Evolutionary conservation across 2,797 vertebrate genomes (phyloP).

Genomic region (Harpagifer antarcticus): DNA sequence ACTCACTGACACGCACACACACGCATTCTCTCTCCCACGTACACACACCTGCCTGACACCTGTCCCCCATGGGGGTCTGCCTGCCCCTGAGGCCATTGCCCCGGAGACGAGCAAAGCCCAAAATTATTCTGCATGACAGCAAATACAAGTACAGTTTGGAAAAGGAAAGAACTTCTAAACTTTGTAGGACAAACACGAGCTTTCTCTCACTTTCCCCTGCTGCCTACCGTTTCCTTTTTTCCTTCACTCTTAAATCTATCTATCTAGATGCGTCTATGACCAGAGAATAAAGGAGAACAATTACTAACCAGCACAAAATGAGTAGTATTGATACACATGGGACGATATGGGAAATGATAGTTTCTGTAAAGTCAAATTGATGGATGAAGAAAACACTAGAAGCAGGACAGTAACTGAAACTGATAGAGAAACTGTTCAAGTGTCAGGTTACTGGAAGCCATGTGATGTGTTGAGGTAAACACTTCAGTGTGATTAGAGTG

Average conservation of each 20-base stretch:
- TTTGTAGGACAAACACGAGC: conserved; percentile 68
- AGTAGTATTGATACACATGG: too few species aligned
- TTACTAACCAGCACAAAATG: too few species aligned
- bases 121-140: conserved; percentile 83
- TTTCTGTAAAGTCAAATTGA: neutral
- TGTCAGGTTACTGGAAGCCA: too few species aligned
- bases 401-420: too few species aligned
- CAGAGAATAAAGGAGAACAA: too few species aligned
- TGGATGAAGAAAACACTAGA: neutral
- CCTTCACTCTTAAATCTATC: conserved; percentile 3
- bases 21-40: conserved; percentile 75
- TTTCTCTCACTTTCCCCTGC: conserved; percentile 2
- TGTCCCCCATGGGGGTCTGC: conserved; percentile 88
- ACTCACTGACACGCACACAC: conserved; percentile 94
- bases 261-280: neutral
- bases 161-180: conserved; percentile 62
- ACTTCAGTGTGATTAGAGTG: neutral
- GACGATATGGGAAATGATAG: too few species aligned
- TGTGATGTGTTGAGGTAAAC: too few species aligned
- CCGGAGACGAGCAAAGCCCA: conserved; percentile 80
- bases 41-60: conserved; percentile 91
- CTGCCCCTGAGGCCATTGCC: conserved; percentile 86
- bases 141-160: conserved; percentile 72
- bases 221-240: conserved; percentile 12
- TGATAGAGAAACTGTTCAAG: too few species aligned